phyloP scores from a whole-genome alignment of 1,140 invertebrate genomes.

The Cepaea nemoralis region DNA sequence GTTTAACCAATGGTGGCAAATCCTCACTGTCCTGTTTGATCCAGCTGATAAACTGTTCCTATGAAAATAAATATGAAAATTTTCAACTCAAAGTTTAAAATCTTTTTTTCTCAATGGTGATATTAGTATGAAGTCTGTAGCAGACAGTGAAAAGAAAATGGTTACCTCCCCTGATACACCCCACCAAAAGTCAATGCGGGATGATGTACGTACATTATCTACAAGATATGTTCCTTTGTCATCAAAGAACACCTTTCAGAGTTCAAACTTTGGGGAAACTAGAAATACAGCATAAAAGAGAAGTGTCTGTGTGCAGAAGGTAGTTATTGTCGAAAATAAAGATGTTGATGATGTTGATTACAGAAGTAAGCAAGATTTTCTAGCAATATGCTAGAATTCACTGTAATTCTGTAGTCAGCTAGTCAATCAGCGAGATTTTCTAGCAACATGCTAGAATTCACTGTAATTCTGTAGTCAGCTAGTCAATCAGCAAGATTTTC shows the following conservation, averaged over 20 bases:
- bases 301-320: constrained; percentile 2
- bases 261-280: not conserved
- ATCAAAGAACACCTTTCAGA: not conserved
- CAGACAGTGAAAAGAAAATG: not conserved
- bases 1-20: constrained; percentile 50
- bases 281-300: not conserved
- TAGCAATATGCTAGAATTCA: too few relatives aligned
- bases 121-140: not conserved
- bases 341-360: not conserved
- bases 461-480: too few relatives aligned
- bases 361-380: not conserved
- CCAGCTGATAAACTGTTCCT: constrained; percentile 49
- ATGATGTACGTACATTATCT: not conserved
- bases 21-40: constrained; percentile 49
- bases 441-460: too few relatives aligned
- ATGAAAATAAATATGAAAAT: too few relatives aligned
- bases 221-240: not conserved
- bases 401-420: too few relatives aligned
- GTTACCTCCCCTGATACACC: not conserved
- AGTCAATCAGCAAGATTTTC: too few relatives aligned
- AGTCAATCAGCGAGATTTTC: too few relatives aligned
- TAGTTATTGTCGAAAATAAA: not conserved
- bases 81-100: too few relatives aligned
- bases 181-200: not conserved
- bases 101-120: not conserved